Conservation (phyloP, 2,113 vertebrate species). For the Lagopus leucura region DNA sequence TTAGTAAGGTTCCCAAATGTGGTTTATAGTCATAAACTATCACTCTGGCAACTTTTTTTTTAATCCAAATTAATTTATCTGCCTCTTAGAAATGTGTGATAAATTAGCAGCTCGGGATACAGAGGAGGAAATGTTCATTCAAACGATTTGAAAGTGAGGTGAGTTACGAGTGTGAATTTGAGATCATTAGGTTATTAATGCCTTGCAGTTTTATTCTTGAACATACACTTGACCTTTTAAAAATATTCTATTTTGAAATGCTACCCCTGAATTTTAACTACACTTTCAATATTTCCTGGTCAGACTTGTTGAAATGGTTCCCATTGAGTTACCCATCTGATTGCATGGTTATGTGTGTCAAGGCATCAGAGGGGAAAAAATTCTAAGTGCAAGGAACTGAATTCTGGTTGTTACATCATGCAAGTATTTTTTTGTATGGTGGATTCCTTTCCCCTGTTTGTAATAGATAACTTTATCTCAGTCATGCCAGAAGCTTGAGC, state of each 20-base stretch:
- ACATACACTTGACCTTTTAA: not conserved
- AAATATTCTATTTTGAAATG: not conserved
- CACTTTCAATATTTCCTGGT: not conserved
- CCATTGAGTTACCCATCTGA: not conserved
- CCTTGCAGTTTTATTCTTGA: not conserved
- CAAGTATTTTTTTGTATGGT: not conserved
- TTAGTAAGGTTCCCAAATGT: not conserved
- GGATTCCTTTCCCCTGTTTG: not conserved
- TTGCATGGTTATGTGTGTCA: not conserved
- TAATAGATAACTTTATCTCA: not conserved
- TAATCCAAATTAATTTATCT: not conserved
- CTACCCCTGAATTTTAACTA: not conserved
- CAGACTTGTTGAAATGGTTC: not conserved
- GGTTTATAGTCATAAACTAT: not conserved
- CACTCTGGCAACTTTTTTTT: not conserved
- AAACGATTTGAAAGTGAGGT: not conserved
- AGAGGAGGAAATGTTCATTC: not conserved
- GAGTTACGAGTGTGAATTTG: not conserved
- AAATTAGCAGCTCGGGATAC: not conserved
- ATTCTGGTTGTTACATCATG: not conserved
- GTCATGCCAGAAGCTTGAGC: not conserved
- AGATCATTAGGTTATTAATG: not conserved
- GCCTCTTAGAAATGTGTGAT: not conserved
- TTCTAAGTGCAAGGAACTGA: not conserved
- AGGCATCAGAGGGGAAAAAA: not conserved